These are phyloP conservation scores for Onychomys arenicola DNA, from an alignment of 2,797 vertebrate genomes.

Conservation along the genomic window DNA sequence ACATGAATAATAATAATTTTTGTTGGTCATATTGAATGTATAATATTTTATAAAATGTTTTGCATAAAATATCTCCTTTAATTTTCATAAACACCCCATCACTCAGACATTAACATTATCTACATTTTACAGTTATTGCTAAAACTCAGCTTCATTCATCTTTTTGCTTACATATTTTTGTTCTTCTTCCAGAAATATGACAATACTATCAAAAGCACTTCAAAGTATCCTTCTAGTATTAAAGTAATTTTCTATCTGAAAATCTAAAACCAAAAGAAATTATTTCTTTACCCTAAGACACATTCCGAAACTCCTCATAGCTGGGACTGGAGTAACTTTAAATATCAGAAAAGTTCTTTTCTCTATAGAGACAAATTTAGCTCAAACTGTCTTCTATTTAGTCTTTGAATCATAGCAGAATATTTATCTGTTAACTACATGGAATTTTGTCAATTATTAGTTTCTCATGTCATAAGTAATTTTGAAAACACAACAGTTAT, in stretches of 20 bases:
- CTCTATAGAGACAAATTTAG: background rate
- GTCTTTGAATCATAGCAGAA: slow-evolving; percentile 13
- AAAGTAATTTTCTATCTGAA: background rate
- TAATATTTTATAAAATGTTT: background rate
- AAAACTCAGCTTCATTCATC: background rate
- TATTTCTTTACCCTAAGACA: background rate
- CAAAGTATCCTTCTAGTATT: background rate
- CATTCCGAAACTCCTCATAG: background rate
- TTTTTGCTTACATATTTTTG: background rate
- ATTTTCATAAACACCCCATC: background rate
- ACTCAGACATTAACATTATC: background rate
- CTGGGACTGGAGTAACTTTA: background rate
- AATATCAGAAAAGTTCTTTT: background rate
- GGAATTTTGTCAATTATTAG: background rate
- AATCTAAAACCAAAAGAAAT: background rate
- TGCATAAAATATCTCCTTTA: background rate
- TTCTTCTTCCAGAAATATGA: background rate
- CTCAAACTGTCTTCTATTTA: background rate
- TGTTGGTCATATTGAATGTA: background rate
- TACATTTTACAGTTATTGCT: background rate
- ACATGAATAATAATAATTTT: background rate
- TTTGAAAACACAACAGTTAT: background rate
- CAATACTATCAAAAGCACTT: background rate
- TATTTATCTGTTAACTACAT: background rate
- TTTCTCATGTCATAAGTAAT: background rate